Percentiles rank a stretch among this genome's conserved stretches.
Conservation (phyloP, 1,140 invertebrate species). For the Metopolophium dirhodum region DNA sequence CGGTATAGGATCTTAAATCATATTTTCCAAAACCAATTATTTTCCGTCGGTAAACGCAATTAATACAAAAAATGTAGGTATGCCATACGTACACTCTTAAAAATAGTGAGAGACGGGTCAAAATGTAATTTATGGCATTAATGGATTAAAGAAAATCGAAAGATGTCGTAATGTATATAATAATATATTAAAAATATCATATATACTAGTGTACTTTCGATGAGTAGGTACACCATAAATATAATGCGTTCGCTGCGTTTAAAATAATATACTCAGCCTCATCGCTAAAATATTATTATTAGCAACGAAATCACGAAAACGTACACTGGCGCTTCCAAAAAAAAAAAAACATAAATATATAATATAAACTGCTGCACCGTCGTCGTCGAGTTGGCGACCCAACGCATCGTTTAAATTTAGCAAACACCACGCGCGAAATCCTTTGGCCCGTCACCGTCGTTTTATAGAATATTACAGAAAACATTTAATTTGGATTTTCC, state of each 20-base stretch:
- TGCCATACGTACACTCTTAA: neutral
- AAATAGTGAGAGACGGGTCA: neutral
- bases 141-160: neutral
- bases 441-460: neutral
- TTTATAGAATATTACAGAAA: conserved; percentile 6
- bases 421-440: neutral
- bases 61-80: neutral
- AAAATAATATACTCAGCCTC: neutral
- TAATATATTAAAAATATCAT: neutral
- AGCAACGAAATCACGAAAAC: neutral
- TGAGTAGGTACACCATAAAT: neutral
- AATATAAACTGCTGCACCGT: neutral
- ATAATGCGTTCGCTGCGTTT: neutral
- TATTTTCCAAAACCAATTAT: conserved; percentile 27
- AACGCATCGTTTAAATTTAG: conserved; percentile 37
- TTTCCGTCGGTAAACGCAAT: neutral
- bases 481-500: neutral
- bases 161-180: neutral
- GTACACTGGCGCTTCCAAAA: neutral
- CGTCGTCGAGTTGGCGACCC: conserved; percentile 19
- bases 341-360: neutral
- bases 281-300: conserved; percentile 28
- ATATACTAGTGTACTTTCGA: neutral
- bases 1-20: neutral
- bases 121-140: neutral